Base-by-base conservation (phyloP, 2,888 invertebrate species). In the Sericinus montela region DNA sequence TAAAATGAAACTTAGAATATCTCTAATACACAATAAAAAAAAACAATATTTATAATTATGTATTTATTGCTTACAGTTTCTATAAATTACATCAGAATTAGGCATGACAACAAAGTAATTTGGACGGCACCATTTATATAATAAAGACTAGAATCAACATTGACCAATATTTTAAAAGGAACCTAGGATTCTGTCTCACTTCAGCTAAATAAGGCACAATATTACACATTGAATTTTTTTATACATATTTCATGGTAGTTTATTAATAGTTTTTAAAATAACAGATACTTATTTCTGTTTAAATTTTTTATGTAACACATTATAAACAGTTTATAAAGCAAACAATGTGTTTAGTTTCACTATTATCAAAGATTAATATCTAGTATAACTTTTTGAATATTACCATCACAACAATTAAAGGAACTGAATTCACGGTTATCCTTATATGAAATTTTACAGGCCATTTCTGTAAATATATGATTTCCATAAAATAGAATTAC, bases 91-190 rank as follows among this genome's bases (percentile, higher is more conserved):
- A 62, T 62, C 65, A 59, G 68, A 69, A 60, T 67, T 63, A 68
- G 62, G 70, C 54, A 65, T 65, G 65, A 67, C 58, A 72, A 62
- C 72, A 71, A 73, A 80, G 73, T 72, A 85, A 80, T 83, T 85
- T 85, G 87, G 87, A 88, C 87, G 87, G 87, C 86, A 81, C 77
- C 67, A 70, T 78, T 81, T 74, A 62, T 75, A 60, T 60, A 56
- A 71, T 67, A 71, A 75, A 83, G 87, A 86, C 86, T 87, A 86
- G 86, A 82, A 65, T 69, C 69, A 65, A 69, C 59, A 69, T 62
- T 65, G 65, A 72, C 58, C 69, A 60, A 57, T 55, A 52, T 70
- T 72, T 59, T 28, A 39, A 72, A 75, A 83, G 80, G 80, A 86
- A 82, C 81, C 70, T 66, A 65, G 71, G 55, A 63, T 66, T 52